A percentile compares a stretch with the other conserved stretches of the same genome.
Conservation (phyloP, 2,113 vertebrate species). For the Motacilla alba region DNA sequence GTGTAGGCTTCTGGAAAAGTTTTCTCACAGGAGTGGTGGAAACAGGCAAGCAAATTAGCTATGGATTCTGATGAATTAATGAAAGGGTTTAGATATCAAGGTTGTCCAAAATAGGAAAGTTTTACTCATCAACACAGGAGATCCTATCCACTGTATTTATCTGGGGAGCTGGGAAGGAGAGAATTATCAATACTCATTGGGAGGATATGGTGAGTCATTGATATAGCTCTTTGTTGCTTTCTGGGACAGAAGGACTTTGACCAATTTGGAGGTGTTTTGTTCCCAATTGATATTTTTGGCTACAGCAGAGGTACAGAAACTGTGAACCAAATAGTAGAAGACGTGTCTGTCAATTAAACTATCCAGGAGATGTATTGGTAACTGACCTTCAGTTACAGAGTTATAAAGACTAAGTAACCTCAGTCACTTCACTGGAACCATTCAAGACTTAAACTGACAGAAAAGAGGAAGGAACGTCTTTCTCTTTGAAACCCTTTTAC, state of each 20-base stretch:
- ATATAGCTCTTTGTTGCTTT: neutral
- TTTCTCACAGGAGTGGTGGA: neutral
- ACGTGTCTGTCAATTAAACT: neutral
- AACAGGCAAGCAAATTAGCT: neutral
- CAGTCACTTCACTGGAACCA: constrained; percentile 4
- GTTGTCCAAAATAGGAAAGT: neutral
- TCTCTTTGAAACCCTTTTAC: neutral
- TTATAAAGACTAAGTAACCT: neutral
- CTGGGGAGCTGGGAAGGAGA: neutral
- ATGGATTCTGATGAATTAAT: neutral
- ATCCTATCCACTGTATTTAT: neutral
- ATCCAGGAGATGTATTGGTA: neutral
- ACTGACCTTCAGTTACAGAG: neutral
- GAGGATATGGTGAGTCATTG: neutral
- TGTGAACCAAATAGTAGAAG: constrained; percentile 9
- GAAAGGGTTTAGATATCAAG: neutral
- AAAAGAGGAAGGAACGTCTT: neutral
- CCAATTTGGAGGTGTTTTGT: neutral
- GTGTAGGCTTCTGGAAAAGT: neutral
- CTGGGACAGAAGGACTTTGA: neutral
- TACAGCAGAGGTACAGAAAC: neutral
- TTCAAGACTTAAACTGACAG: constrained; percentile 9
- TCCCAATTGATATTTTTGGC: constrained; percentile 12
- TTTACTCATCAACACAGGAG: neutral
- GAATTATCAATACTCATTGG: neutral